phyloP scores from a whole-genome alignment of 2,797 vertebrate species.

The Pantherophis alleghaniensis region DNA sequence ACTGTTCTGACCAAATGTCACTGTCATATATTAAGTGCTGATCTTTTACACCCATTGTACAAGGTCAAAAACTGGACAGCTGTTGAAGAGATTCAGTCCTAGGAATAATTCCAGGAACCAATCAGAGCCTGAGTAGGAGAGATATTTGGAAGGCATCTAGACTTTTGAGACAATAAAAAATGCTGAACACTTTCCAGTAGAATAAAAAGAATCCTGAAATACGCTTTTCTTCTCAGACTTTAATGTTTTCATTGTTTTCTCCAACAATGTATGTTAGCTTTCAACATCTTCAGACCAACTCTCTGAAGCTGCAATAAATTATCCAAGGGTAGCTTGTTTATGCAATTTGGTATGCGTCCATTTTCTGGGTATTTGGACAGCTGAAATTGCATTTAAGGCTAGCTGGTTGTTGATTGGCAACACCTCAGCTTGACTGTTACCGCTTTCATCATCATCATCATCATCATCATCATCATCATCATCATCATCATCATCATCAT shows the following conservation, averaged over 20 bases:
- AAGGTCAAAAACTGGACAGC: background rate
- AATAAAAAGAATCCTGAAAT: background rate
- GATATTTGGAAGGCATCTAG: background rate
- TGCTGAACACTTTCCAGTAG: background rate
- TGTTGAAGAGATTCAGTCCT: background rate
- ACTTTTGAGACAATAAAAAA: background rate
- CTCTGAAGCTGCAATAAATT: background rate
- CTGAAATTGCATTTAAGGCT: background rate
- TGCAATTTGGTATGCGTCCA: background rate
- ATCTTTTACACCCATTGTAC: background rate
- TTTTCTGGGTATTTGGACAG: background rate
- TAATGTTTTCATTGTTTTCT: background rate
- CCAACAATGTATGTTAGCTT: background rate
- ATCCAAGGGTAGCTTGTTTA: background rate
- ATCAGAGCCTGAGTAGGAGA: background rate
- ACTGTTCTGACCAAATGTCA: background rate
- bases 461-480: too few species aligned
- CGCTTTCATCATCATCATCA: too few species aligned
- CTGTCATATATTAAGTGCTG: background rate
- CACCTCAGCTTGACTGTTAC: background rate
- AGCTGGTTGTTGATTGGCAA: background rate
- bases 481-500: background rate
- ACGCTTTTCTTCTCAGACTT: background rate
- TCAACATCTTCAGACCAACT: background rate
- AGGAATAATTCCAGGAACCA: background rate